Base-by-base conservation (phyloP, 2,797 vertebrate species). In the Danio jaintianensis region DNA sequence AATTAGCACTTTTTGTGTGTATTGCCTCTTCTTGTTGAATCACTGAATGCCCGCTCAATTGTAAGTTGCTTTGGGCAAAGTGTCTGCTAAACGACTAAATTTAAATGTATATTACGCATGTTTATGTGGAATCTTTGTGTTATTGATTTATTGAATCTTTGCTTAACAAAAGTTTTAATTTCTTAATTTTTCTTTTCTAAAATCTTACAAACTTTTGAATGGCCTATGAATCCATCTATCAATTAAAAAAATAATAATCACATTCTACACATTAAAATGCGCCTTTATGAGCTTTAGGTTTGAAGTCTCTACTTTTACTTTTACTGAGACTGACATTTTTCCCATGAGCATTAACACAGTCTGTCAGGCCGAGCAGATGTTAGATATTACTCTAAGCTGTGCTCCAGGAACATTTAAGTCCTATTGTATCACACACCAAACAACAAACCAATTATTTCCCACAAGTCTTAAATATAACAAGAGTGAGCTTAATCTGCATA, bases 391-490 rank as follows among this genome's bases (percentile, higher is more conserved):
- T 22, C 11, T 20, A 29, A 43, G 7, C 20, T 56, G 29, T 29
- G 29, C 29, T 29, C 29, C 38, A 71, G 69, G 13, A 20, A 72
- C 52, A 4, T 45, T 73, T 73, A 55, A 55, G n/a, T 36, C 20
- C 20, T 36, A 29, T 11, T 40, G 11, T 40, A 20, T 62, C 29
- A 75, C 29, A 29, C 45, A 75, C 22, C 52, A 69, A 68, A 67
- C 63, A 77, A 45, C 52, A 77, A 67, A 67, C 16, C 20, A 67
- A 67, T n/a, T 55, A 77, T 58, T 67, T 18, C 29, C 29, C 16
- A 40, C 43, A 13, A 56, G 36, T 67, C 20, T 45, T 66, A 77
- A 55, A 38, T 58, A 42, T 48, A 5, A 58, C 42, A 4, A 77
- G 29, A 78, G 47, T 2, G n/a, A 20, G 64, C 29, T 59, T 69